Evolutionary conservation across 2,888 invertebrate genomes (phyloP).

Genomic region (Erannis defoliaria): DNA sequence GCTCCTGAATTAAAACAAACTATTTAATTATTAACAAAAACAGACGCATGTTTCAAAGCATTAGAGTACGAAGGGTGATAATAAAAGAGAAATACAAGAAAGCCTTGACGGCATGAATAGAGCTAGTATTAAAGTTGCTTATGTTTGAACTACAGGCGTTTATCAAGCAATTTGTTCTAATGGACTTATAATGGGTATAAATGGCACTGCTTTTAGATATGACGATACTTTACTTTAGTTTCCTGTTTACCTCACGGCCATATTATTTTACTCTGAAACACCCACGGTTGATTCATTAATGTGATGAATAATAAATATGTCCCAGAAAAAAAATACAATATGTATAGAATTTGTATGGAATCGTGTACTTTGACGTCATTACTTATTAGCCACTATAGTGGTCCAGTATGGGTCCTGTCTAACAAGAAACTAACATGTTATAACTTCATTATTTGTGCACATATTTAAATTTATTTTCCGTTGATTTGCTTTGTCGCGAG

Average conservation of each 20-base stretch:
- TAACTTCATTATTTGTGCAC: too few relatives aligned
- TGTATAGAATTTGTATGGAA: too few relatives aligned
- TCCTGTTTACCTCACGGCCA: slow-evolving; percentile 27
- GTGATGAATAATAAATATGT: too few relatives aligned
- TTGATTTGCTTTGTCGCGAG: too few relatives aligned
- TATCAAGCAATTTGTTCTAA: slow-evolving; percentile 34
- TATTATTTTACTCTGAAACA: neutral
- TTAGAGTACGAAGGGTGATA: slow-evolving; percentile 23
- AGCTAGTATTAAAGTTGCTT: slow-evolving; percentile 25
- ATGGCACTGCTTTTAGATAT: slow-evolving; percentile 44
- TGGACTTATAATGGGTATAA: slow-evolving; percentile 41
- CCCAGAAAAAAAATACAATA: too few relatives aligned
- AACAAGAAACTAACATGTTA: too few relatives aligned
- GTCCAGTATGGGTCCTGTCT: too few relatives aligned
- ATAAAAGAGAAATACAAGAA: slow-evolving; percentile 27
- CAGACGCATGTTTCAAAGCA: slow-evolving; percentile 25
- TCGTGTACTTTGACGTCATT: too few relatives aligned
- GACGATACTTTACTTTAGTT: slow-evolving; percentile 46
- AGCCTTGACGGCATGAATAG: slow-evolving; percentile 36
- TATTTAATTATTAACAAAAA: slow-evolving; percentile 17
- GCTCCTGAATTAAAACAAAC: slow-evolving; percentile 41
- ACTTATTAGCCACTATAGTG: too few relatives aligned
- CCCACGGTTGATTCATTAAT: neutral
- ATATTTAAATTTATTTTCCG: too few relatives aligned
- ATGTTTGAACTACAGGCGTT: slow-evolving; percentile 12